Base-by-base conservation (phyloP, 64 coral and sea anemone genomes). In the Montipora foliosa region DNA sequence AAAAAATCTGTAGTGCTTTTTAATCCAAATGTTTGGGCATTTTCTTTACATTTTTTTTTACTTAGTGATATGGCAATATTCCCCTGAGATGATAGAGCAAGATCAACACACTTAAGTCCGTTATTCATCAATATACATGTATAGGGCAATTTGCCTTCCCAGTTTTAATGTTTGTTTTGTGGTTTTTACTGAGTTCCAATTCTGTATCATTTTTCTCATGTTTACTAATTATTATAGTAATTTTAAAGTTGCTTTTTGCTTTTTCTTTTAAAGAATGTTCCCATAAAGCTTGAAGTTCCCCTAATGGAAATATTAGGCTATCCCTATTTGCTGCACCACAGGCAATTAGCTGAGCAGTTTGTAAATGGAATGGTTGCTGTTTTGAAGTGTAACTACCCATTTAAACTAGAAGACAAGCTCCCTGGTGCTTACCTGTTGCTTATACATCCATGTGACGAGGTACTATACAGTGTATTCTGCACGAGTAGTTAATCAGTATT, bases 381-480 rank as follows among this genome's bases (percentile, higher is more conserved):
- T 14, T 67, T 90, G 67, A 83, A 84, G 49, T 91, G 82, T 89
- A 72, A 49, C 21, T 45, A 82, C 25, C 73, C 92, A 17, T 83
- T 89, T 5, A 91, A 91, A n/a, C 20, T 92, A 37, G 72, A 87
- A 7, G 92, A 97, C 64, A 94, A 95, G 13, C 19, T 94, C 6
- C 78, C 96, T 49, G 96, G 96, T 7, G 59, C 94, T 17, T 95
- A 97, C 88, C 44, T 97, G 19, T 49, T 97, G 47, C 46, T 97
- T n/a, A 48, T 97, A 8, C 96, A 97, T 80, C 96, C 84, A 2
- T 21, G 73, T 67, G 76, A 76, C 5, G 71, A 95, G 79, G 96
- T 97, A 85, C 15, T 49, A 6, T 68, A 68, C 66, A 5, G 9
- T 53, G 17, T 25, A 51, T 5, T 52, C 14, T 55, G 16, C 22